Evolutionary conservation across 2,113 vertebrate genomes (phyloP).

Genomic region (Protobothrops mucrosquamatus): DNA sequence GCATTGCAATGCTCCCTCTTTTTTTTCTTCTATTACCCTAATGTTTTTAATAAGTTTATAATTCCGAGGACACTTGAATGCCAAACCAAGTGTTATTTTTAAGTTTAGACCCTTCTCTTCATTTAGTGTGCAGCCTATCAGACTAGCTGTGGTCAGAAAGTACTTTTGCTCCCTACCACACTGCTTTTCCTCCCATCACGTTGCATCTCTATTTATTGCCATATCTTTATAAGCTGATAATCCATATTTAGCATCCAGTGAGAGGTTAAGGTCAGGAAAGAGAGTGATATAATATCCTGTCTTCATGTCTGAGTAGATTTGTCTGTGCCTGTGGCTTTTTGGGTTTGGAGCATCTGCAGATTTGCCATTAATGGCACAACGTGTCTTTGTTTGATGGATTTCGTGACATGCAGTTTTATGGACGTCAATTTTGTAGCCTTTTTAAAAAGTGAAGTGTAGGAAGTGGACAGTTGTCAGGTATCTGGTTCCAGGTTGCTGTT

Average conservation of each 20-base stretch:
- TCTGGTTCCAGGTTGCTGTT: neutral
- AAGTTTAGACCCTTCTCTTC: constrained; percentile 50
- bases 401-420: neutral
- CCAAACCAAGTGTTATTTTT: constrained; percentile 56
- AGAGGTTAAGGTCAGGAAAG: constrained; percentile 28
- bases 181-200: constrained; percentile 23
- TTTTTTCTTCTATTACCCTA: constrained; percentile 49
- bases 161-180: constrained; percentile 31
- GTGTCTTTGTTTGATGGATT: neutral
- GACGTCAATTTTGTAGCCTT: constrained; percentile 28
- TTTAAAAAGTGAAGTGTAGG: neutral
- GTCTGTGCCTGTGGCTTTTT: constrained; percentile 34
- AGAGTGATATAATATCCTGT: constrained; percentile 43
- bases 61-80: constrained; percentile 31
- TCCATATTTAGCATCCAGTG: constrained; percentile 43
- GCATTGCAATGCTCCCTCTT: constrained; percentile 55
- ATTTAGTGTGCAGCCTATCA: constrained; percentile 48
- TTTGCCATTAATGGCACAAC: constrained; percentile 13
- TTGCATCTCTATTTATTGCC: constrained; percentile 40
- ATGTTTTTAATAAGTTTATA: constrained; percentile 60
- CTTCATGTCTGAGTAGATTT: constrained; percentile 17
- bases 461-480: neutral
- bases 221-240: constrained; percentile 40
- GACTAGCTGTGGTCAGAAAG: constrained; percentile 41
- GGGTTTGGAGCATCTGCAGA: constrained; percentile 35